Base-by-base conservation (phyloP, 2,113 vertebrate species). In the Hirundichthys speculiger region DNA sequence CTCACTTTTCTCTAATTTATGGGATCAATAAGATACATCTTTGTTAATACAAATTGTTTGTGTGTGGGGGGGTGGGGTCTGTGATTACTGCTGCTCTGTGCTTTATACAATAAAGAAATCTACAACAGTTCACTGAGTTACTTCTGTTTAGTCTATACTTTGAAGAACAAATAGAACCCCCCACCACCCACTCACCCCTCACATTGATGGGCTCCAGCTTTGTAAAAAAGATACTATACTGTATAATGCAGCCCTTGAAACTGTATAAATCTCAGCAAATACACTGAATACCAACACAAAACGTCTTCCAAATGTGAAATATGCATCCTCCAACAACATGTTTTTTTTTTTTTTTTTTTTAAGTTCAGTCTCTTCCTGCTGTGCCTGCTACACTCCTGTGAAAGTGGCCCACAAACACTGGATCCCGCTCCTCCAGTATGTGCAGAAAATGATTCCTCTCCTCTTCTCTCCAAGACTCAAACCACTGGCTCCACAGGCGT, bases 401-500 rank as follows among this genome's bases (percentile, higher is more conserved):
- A 80, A 96, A 96, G 22, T 90, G 92, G 9, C 90, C 89, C 5
- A 94, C 93, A 58, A 96, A 94, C n/a, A 66, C 74, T 1, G 95
- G 90, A 42, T 95, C 93, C 30, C 59, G 81, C 54, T 93, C 88
- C 27, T 96, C 95, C 69, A 97, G 80, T 34, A 90, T 88, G 73
- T 90, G 90, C 45, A 97, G 74, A 79, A 96, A 95, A 45, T 91
- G 85, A 79, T 96, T 96, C 60, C 94, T 91, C 58, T 96, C 95
- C 48, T 94, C 88, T 53, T 96, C 94, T 47, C 90, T 89, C 95
- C 96, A 97, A 21, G 94, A 89, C 75, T 94, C 92, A 75, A 96
- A 97, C 95, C 95, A 96, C 87, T 96, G 95, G 66, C 89, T 94
- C 96, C 96, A 97, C 67, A 96, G 91, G 22, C 93, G 92, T 20